phyloP scores from a whole-genome alignment of 2,113 vertebrate genomes.

The Cyanoderma ruficeps region DNA sequence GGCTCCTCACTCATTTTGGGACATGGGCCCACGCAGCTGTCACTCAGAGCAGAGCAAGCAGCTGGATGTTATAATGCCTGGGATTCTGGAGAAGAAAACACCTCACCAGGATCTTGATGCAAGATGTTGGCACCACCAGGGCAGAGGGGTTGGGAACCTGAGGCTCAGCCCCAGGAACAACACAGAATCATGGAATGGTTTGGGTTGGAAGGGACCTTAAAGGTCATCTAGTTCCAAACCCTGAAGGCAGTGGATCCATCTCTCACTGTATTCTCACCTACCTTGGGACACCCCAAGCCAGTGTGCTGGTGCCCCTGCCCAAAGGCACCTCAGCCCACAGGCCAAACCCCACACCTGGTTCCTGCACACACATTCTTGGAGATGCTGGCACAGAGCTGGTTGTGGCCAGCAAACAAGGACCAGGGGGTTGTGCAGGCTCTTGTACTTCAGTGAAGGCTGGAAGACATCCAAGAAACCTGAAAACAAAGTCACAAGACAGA shows the following conservation, averaged over 20 bases:
- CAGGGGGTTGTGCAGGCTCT: background rate
- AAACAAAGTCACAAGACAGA: background rate
- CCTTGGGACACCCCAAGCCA: background rate
- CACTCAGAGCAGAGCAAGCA: background rate
- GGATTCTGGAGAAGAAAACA: background rate
- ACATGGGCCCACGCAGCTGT: background rate
- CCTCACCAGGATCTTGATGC: too few species aligned
- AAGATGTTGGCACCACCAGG: background rate
- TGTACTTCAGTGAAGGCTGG: background rate
- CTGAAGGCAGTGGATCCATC: background rate
- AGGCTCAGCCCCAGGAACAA: background rate
- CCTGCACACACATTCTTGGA: background rate
- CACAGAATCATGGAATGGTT: background rate
- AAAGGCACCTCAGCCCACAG: background rate
- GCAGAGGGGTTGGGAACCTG: background rate
- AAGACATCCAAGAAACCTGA: fast-evolving
- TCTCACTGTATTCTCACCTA: background rate
- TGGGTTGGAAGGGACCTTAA: background rate
- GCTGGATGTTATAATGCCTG: background rate
- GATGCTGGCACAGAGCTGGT: background rate
- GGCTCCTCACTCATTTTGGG: background rate
- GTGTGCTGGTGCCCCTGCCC: background rate
- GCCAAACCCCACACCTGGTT: background rate
- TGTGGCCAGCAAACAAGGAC: background rate
- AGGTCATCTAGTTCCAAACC: background rate